These are phyloP conservation scores for Crioceris asparagi DNA, from an alignment of 2,888 invertebrate species.

Conservation along the genomic window DNA sequence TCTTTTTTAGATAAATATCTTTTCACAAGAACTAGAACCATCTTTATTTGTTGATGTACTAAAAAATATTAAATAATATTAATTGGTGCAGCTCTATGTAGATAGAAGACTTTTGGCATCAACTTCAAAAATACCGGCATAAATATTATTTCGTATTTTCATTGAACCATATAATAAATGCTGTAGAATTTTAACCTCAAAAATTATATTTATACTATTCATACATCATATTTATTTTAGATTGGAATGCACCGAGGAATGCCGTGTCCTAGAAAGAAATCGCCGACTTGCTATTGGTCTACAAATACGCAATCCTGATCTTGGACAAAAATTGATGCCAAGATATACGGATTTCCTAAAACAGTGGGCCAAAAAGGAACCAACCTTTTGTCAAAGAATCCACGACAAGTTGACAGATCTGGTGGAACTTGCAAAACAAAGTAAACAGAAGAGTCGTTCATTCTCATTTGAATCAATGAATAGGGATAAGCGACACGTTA, in stretches of 20 bases:
- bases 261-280: slow-evolving; percentile 78
- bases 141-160: too few relatives aligned
- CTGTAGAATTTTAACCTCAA: too few relatives aligned
- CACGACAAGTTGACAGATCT: slow-evolving; percentile 77
- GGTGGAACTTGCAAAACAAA: slow-evolving; percentile 79
- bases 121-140: too few relatives aligned
- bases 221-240: slow-evolving; percentile 43
- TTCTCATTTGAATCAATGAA: slow-evolving; percentile 92
- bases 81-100: too few relatives aligned
- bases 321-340: slow-evolving; percentile 67
- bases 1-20: too few relatives aligned
- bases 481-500: slow-evolving; percentile 78
- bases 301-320: slow-evolving; percentile 85
- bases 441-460: slow-evolving; percentile 39
- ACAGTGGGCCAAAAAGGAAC: slow-evolving; percentile 70
- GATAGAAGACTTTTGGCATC: too few relatives aligned
- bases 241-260: slow-evolving; percentile 88
- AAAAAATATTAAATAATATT: too few relatives aligned
- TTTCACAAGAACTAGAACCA: too few relatives aligned
- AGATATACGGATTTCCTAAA: slow-evolving; percentile 81
- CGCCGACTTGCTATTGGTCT: slow-evolving; percentile 80
- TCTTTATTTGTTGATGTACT: too few relatives aligned
- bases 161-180: too few relatives aligned
- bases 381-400: slow-evolving; percentile 66
- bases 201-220: too few relatives aligned